These are phyloP conservation scores for Peromyscus californicus DNA, from an alignment of 2,113 vertebrate genomes.

Conservation along the genomic window DNA sequence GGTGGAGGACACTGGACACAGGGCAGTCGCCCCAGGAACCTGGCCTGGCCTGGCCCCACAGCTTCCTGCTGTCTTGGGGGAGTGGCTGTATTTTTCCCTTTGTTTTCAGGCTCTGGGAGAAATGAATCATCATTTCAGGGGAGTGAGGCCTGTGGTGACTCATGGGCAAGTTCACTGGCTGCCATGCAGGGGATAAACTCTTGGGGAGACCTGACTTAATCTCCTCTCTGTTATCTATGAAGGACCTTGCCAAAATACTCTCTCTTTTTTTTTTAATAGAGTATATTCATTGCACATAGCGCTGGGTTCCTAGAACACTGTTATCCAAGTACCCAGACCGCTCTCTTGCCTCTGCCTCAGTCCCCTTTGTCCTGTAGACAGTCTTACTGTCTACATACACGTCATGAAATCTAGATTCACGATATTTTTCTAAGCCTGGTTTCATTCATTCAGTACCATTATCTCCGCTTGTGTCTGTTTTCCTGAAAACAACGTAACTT, in stretches of 20 bases:
- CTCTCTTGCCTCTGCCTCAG: too few species aligned
- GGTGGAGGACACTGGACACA: background rate
- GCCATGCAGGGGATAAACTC: background rate
- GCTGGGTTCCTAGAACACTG: background rate
- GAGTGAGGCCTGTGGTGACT: background rate
- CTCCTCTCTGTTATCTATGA: background rate
- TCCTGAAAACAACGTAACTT: background rate
- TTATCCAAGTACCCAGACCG: background rate
- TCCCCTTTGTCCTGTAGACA: background rate
- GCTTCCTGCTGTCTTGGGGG: background rate
- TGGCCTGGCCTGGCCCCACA: background rate
- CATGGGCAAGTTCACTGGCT: background rate
- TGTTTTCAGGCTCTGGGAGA: slow-evolving; percentile 13
- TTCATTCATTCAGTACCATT: background rate
- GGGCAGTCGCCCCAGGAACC: background rate
- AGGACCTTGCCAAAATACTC: background rate
- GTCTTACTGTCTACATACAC: background rate
- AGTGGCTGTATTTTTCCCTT: background rate
- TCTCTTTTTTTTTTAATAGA: background rate
- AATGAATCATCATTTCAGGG: slow-evolving; percentile 58
- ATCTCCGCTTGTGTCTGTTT: background rate
- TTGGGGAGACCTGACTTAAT: background rate
- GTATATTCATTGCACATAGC: background rate
- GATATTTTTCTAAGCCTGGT: background rate
- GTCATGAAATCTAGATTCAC: background rate